Percentiles rank a stretch among this genome's conserved stretches.
phyloP scores from a whole-genome alignment of 2,888 invertebrate genomes.

The Athetis lepigone region DNA sequence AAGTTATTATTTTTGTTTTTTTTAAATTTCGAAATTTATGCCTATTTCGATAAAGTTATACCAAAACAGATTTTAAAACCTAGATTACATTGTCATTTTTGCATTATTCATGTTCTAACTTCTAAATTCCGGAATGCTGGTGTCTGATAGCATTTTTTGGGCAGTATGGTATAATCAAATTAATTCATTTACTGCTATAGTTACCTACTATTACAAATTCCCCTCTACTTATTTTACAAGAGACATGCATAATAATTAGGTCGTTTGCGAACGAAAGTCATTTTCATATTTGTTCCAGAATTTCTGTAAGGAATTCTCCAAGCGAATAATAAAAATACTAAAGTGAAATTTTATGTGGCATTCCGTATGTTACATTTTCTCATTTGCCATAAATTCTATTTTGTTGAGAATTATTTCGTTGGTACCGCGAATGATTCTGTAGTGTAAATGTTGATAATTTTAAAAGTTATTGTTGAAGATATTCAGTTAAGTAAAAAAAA shows the following conservation, averaged over 20 bases:
- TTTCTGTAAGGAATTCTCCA: conserved; percentile 34
- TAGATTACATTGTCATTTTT: too few species aligned
- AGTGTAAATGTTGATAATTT: conserved; percentile 22
- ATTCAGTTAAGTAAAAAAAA: too few species aligned
- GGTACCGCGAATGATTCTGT: conserved; percentile 20
- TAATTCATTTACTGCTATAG: too few species aligned
- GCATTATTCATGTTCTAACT: too few species aligned
- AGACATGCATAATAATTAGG: conserved; percentile 12
- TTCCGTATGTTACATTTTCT: conserved; percentile 53
- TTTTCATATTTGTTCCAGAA: conserved; percentile 45
- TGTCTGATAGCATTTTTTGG: too few species aligned
- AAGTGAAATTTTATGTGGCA: conserved; percentile 43
- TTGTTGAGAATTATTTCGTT: conserved; percentile 37
- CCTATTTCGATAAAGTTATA: too few species aligned
- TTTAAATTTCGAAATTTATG: too few species aligned
- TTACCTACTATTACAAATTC: neutral
- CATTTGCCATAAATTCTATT: conserved; percentile 51
- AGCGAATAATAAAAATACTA: conserved; percentile 45
- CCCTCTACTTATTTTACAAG: conserved; percentile 13
- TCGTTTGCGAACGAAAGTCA: conserved; percentile 10
- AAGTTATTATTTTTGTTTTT: too few species aligned
- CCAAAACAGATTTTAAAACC: too few species aligned
- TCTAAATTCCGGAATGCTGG: too few species aligned
- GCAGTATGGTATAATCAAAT: too few species aligned
- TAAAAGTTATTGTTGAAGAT: conserved; percentile 5